A percentile compares a stretch with the other conserved stretches of the same genome.
Conservation (phyloP, 2,797 vertebrate species). For the Moxostoma hubbsi region DNA sequence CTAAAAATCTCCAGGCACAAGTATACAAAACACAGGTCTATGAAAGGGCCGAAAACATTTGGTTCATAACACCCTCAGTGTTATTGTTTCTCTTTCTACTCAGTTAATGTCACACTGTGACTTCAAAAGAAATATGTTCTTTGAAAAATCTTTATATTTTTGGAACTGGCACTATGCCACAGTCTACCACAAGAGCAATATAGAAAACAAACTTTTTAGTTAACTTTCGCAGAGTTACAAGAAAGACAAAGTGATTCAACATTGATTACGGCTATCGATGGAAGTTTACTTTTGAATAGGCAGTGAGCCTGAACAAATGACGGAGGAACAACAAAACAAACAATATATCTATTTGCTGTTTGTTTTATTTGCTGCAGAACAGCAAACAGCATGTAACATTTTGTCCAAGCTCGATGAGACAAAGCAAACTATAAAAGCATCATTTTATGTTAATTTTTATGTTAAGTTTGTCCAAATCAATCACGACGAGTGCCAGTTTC, state of each 20-base stretch:
- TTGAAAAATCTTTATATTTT: constrained; percentile 46
- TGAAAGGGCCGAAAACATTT: constrained; percentile 23
- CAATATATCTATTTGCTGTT: constrained; percentile 19
- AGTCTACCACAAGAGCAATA: constrained; percentile 22
- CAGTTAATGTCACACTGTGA: constrained; percentile 38
- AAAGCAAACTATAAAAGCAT: background rate
- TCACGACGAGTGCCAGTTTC: too few relatives aligned
- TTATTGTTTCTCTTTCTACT: constrained; percentile 32
- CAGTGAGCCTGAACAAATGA: constrained; percentile 12
- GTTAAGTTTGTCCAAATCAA: too few relatives aligned
- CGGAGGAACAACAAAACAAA: constrained; percentile 7
- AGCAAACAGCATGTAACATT: background rate
- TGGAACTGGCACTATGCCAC: constrained; percentile 42
- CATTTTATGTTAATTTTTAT: too few relatives aligned
- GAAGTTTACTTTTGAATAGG: constrained; percentile 32
- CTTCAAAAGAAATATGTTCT: constrained; percentile 18
- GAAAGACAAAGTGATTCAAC: constrained; percentile 16
- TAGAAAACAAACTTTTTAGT: constrained; percentile 51
- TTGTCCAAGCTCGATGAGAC: background rate
- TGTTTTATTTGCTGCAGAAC: background rate
- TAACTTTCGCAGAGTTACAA: constrained; percentile 39
- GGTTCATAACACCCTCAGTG: constrained; percentile 30
- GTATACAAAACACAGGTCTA: background rate
- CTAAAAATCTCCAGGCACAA: background rate
- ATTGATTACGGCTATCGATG: constrained; percentile 21